Evolutionary conservation across 1,140 invertebrate genomes (phyloP).

Genomic region (Pachyrhynchus sulphureomaculatus): DNA sequence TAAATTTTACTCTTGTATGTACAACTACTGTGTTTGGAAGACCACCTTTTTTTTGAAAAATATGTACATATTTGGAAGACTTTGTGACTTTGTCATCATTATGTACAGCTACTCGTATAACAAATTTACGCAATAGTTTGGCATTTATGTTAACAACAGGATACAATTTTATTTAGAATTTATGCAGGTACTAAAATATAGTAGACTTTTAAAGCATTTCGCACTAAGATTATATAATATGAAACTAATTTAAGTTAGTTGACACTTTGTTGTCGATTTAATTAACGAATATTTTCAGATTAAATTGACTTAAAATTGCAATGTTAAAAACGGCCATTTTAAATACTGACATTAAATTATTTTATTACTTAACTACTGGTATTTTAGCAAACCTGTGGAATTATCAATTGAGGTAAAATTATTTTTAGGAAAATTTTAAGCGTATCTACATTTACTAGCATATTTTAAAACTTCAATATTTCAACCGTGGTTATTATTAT

Average conservation of each 20-base stretch:
- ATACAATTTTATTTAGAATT: not conserved
- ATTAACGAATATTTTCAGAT: not conserved
- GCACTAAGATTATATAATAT: too few species aligned
- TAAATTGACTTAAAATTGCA: not conserved
- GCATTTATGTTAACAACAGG: not conserved
- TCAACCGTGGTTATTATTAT: too few species aligned
- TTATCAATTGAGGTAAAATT: too few species aligned
- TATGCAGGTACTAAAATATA: too few species aligned
- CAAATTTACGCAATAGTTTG: not conserved
- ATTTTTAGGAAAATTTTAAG: too few species aligned
- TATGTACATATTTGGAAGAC: conserved; percentile 28
- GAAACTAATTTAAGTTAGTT: not conserved
- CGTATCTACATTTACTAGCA: too few species aligned
- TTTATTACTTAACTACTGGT: too few species aligned
- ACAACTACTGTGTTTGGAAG: not conserved
- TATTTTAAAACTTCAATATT: too few species aligned
- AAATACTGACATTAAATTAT: not conserved
- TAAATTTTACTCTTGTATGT: too few species aligned
- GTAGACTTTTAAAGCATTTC: not conserved
- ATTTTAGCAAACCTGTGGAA: too few species aligned
- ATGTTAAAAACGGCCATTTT: not conserved
- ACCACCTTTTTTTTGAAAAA: not conserved
- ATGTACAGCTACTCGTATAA: conserved; percentile 10
- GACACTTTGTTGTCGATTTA: not conserved
- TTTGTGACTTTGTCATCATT: conserved; percentile 29